Base-by-base conservation (phyloP, 2,888 invertebrate genomes). In the Poecilus cupreus region DNA sequence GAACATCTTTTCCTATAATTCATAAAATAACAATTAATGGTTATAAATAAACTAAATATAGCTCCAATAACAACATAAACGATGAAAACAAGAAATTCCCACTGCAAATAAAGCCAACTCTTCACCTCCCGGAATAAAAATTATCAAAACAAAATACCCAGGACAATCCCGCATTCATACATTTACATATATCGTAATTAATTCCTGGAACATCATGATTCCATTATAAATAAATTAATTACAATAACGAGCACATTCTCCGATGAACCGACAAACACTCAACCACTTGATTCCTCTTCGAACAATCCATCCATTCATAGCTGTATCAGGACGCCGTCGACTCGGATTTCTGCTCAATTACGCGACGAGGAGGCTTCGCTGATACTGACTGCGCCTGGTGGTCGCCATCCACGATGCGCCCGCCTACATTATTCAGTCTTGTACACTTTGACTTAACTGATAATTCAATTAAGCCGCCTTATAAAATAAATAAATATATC, bases 291-390 rank as follows among this genome's bases (percentile, higher is more conserved):
- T 6, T 0, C 32, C 5, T 32, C 32, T 2, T 49, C 13, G 8
- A 68, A 68, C 68, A 68, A 68, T 5, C 26, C 32, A 32, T 68
- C 68, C n/a, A 24, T 68, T 68, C 37, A 68, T 68, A 32, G 32
- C 4, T 5, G 18, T 18, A 68, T 32, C 32, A 32, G 8, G 8
- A 32, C 32, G 32, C 32, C 8, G 8, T 6, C 6, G 5, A 32
- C 32, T 68, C 68, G 68, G 68, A 68, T 32, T 68, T 68, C 68
- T 68, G 68, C 68, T 32, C 68, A 68, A 68, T 68, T 68, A 68
- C 68, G 49, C 18, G 13, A 5, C 49, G 18, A 11, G 18, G 32
- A 5, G 32, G 32, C 32, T 32, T 32, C 32, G 32, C 32, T 32
- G 32, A 32, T 32, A 32, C 32, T 18, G 57, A n/a, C 57, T 57